Conservation (phyloP, 2,888 invertebrate species). For the Hirtodrosophila cameraria region DNA sequence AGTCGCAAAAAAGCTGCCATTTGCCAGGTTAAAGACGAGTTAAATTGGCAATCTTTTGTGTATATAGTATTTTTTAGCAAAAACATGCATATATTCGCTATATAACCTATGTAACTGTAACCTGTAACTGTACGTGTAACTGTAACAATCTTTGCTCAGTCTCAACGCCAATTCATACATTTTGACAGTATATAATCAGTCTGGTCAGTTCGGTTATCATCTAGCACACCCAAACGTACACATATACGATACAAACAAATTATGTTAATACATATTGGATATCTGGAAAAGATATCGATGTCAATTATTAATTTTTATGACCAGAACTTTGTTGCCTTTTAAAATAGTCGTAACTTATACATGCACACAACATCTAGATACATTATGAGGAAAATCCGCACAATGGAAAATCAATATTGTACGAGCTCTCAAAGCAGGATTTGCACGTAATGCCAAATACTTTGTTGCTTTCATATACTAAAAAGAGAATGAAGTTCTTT, state of each 20-base stretch:
- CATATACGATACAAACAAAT: neutral
- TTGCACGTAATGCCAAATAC: slow-evolving; percentile 37
- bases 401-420: slow-evolving; percentile 14
- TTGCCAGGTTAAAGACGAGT: slow-evolving; percentile 20
- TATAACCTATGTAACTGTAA: slow-evolving; percentile 28
- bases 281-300: slow-evolving; percentile 36
- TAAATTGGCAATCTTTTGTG: slow-evolving; percentile 11
- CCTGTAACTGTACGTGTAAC: no score
- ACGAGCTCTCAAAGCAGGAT: slow-evolving; percentile 10
- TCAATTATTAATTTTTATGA: slow-evolving; percentile 60
- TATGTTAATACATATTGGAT: slow-evolving; percentile 2
- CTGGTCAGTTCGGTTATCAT: slow-evolving; percentile 2
- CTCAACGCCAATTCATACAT: slow-evolving; percentile 32
- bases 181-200: neutral
- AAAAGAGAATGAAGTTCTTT: neutral
- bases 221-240: neutral
- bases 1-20: slow-evolving; percentile 35
- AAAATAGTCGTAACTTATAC: slow-evolving; percentile 27
- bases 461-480: slow-evolving; percentile 7
- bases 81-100: slow-evolving; percentile 10
- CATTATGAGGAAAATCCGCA: slow-evolving; percentile 2
- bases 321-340: slow-evolving; percentile 58
- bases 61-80: slow-evolving; percentile 22
- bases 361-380: slow-evolving; percentile 2
- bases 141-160: slow-evolving; percentile 57